A percentile compares a stretch with the other conserved stretches of the same genome.
Evolutionary conservation across 2,797 vertebrate genomes (phyloP).

Genomic region (Hypotaenidia philippensis): DNA sequence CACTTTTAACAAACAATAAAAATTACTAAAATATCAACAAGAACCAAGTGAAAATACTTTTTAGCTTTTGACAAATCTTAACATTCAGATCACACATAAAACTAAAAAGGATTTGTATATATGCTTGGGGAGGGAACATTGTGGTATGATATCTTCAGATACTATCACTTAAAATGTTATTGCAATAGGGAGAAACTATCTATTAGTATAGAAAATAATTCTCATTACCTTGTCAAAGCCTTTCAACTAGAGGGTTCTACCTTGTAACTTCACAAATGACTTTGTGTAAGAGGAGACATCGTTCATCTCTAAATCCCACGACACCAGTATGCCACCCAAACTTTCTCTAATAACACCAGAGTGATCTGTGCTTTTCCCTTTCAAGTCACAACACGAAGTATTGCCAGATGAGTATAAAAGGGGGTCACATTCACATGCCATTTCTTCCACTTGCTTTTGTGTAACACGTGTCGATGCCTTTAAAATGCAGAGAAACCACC

Average conservation of each 20-base stretch:
- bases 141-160: background rate
- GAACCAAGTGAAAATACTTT: background rate
- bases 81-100: background rate
- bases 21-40: background rate
- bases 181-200: background rate
- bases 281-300: background rate
- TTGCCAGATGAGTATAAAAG: conserved; percentile 6
- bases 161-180: background rate
- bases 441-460: conserved; percentile 5
- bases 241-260: background rate
- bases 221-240: conserved; percentile 11
- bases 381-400: background rate
- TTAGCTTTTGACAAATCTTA: background rate
- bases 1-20: no score
- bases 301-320: background rate
- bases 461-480: background rate
- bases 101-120: background rate
- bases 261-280: background rate
- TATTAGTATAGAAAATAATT: conserved; percentile 24
- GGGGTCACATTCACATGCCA: background rate
- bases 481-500: background rate
- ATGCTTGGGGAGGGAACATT: background rate
- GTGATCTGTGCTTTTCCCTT: background rate
- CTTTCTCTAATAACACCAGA: background rate
- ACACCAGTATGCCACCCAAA: background rate